Evolutionary conservation across 2,888 invertebrate genomes (phyloP).

Genomic region (Polydrusus tereticollis): DNA sequence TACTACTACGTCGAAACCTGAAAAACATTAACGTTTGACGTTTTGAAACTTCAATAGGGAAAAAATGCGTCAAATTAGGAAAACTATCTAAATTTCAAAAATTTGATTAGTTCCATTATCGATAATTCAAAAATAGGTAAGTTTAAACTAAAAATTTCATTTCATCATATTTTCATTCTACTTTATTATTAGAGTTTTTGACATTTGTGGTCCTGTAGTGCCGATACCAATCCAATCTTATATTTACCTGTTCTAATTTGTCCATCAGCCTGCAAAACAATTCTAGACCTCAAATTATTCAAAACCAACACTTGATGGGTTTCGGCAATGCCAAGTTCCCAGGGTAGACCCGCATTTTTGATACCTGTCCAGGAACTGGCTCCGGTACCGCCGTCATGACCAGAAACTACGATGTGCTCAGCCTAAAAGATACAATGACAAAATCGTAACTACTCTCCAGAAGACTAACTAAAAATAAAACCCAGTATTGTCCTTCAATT

Average conservation of each 20-base stretch:
- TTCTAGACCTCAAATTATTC: slow-evolving; percentile 92
- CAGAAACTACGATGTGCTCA: slow-evolving; percentile 98
- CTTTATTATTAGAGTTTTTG: too few relatives aligned
- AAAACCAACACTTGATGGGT: slow-evolving; percentile 97
- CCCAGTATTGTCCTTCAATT: too few relatives aligned
- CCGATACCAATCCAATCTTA: too few relatives aligned
- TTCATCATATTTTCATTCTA: too few relatives aligned
- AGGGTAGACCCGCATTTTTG: slow-evolving; percentile 96
- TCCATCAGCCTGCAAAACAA: slow-evolving; percentile 96
- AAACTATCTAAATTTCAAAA: too few relatives aligned
- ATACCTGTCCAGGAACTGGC: slow-evolving; percentile 99
- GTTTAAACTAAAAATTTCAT: too few relatives aligned
- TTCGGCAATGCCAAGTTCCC: slow-evolving; percentile 98
- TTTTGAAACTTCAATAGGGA: too few relatives aligned
- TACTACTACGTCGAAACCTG: slow-evolving; percentile 94
- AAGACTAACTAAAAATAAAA: too few relatives aligned
- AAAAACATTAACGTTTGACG: neutral
- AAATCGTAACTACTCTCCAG: too few relatives aligned
- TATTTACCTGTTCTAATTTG: slow-evolving; percentile 86
- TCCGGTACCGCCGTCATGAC: slow-evolving; percentile 99
- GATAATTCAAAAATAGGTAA: neutral
- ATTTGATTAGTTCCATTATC: too few relatives aligned
- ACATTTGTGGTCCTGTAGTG: too few relatives aligned
- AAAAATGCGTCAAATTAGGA: neutral
- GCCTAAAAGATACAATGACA: slow-evolving; percentile 10